Base-by-base conservation (phyloP, 2,888 invertebrate species). In the Pocota personata region DNA sequence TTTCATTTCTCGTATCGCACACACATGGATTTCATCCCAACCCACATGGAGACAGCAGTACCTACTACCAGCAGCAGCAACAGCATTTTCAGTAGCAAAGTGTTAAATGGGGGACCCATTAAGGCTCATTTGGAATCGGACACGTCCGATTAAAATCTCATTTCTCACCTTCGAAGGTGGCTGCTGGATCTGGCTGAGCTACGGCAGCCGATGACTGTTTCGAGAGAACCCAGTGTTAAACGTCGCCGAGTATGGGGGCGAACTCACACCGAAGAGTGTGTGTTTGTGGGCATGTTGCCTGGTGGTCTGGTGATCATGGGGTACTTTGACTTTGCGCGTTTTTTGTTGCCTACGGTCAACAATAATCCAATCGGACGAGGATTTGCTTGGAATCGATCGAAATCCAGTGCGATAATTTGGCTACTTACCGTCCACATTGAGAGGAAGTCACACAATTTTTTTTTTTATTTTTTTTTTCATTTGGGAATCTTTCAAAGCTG, bases 121-220 rank as follows among this genome's bases (percentile, higher is more conserved):
- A 92, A 92, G 90, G 91, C 91, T 91, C 92, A 92, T 92, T 92
- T 92, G 91, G 92, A 92, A 92, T 92, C 92, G 92, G 91, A 92
- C 91, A 92, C 90, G 91, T 92, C 91, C 92, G 92, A 92, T 92
- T 92, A 92, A 92, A 92, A 92, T 92, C 92, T 91, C 90, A 91
- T 92, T 92, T 92, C 92, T 92, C 92, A 92, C 92, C 92, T 92
- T 89, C 76, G 71, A 62, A 72, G 82, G 82, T 77, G 72, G 76
- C 64, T 79, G 57, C 46, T 60, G 72, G 46, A 67, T 67, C 58
- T 72, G 72, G 75, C 67, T 58, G 35, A 75, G 73, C 50, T 60
- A 48, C 72, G 32, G 32, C 32, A 43, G 30, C 5, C 67, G 67
- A 67, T 67, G 69, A 58, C 46, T 72, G 48, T 35, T 50, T 12